phyloP scores from a whole-genome alignment of 2,888 invertebrate species.

The Zygaena filipendulae region DNA sequence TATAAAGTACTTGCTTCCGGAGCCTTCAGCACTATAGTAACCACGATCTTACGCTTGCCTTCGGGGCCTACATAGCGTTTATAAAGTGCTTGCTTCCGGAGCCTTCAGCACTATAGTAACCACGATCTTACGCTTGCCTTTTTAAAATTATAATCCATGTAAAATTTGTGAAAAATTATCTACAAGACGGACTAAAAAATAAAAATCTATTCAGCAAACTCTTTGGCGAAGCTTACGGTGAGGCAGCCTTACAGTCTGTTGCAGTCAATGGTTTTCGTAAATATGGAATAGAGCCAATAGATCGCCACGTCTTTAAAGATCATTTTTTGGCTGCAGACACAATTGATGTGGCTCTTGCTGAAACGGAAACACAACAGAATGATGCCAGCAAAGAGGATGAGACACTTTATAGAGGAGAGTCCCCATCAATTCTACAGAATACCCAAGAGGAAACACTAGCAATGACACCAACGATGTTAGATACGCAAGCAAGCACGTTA shows the following conservation, averaged over 20 bases:
- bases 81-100: no score
- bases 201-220: constrained; percentile 8
- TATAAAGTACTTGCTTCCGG: no score
- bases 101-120: no score
- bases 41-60: no score
- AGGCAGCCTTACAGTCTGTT: constrained; percentile 7
- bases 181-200: no score
- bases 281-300: constrained; percentile 8
- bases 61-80: no score
- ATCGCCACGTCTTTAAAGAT: constrained; percentile 7
- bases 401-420: constrained; percentile 10
- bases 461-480: neutral
- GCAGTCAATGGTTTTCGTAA: constrained; percentile 9
- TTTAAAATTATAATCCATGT: no score
- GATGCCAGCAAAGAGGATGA: constrained; percentile 10
- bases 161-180: no score
- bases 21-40: no score
- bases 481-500: neutral
- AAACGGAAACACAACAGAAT: constrained; percentile 4
- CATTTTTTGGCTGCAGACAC: constrained; percentile 9
- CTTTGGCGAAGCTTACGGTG: constrained; percentile 9
- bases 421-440: constrained; percentile 3
- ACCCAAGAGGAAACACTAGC: constrained; percentile 1
- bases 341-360: constrained; percentile 3
- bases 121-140: no score